Base-by-base conservation (phyloP, 1,140 invertebrate genomes). In the Zophobas atratus region DNA sequence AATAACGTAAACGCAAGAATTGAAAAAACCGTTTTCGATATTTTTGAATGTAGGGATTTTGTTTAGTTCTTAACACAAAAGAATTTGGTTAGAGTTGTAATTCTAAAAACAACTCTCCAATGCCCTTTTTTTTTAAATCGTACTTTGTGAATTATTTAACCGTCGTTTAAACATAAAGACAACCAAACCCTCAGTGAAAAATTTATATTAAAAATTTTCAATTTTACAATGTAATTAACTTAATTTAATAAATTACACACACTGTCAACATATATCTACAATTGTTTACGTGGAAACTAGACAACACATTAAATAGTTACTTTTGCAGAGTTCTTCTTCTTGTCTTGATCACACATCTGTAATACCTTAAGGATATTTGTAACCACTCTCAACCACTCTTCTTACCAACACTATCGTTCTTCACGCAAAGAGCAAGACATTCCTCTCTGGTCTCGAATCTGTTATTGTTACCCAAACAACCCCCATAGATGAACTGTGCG, bases 391-490 rank as follows among this genome's bases (percentile, higher is more conserved):
- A 34, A 3, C 6, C 53, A 33, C 38, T 34, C 71, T 38, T 85
- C 86, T 88, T 89, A 96, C 95, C 94, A 41, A 90, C 84, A 76
- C 88, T 89, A 53, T 90, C 90, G 36, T 92, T 90, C 46, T 91
- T 88, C 34, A 93, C 90, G 82, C 97, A 99, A 20, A 91, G 90
- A 67, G 91, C 84, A 83, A 96, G 91, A 85, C 98, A 99, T 70
- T 95, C 92, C 81, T 97, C 93, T 74, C 91, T 87, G 0, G 90
- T 94, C 60, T 94, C 91, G 86, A 98, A 99, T 78, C 93, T 92
- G 85, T 98, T 98, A 77, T 91, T 93, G 85, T 98, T 99, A 49
- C 97, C 97, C 76, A 96, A 91, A 85, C 96, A 97, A 1, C 95
- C 95, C 2, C 94, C 91, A 81, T 94, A 96, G 38, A 92, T 89